Evolutionary conservation across 2,797 vertebrate species (phyloP).

Genomic region (Anguilla marmorata): DNA sequence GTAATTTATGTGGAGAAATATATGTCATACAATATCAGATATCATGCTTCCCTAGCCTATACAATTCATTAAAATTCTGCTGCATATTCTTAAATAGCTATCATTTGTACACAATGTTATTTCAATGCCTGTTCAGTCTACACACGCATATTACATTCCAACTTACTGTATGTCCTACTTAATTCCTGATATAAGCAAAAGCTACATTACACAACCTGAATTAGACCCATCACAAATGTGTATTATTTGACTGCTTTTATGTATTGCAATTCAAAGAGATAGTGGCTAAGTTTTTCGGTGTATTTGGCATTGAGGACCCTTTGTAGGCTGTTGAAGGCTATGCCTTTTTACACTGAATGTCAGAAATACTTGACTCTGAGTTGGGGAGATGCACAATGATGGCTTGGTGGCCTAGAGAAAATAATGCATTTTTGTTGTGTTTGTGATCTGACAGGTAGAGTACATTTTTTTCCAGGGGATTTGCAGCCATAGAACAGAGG

Average conservation of each 20-base stretch:
- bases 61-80: background rate
- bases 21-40: background rate
- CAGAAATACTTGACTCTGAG: conserved; percentile 12
- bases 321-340: background rate
- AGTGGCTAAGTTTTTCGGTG: background rate
- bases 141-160: background rate
- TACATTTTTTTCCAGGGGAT: background rate
- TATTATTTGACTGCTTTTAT: background rate
- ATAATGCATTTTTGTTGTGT: conserved; percentile 1
- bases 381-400: conserved; percentile 16
- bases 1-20: background rate
- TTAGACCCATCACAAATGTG: background rate
- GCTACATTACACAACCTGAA: background rate
- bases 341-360: background rate
- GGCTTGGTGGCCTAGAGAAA: conserved; percentile 2
- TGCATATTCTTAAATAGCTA: background rate
- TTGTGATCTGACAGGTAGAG: background rate
- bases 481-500: background rate
- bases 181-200: background rate
- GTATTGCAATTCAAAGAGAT: background rate
- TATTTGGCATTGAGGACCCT: background rate
- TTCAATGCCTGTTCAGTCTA: background rate
- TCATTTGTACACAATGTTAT: background rate
- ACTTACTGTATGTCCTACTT: background rate
- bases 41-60: background rate